These are phyloP conservation scores for Trichoplusia ni DNA, from an alignment of 1,140 invertebrate species.

Conservation along the genomic window DNA sequence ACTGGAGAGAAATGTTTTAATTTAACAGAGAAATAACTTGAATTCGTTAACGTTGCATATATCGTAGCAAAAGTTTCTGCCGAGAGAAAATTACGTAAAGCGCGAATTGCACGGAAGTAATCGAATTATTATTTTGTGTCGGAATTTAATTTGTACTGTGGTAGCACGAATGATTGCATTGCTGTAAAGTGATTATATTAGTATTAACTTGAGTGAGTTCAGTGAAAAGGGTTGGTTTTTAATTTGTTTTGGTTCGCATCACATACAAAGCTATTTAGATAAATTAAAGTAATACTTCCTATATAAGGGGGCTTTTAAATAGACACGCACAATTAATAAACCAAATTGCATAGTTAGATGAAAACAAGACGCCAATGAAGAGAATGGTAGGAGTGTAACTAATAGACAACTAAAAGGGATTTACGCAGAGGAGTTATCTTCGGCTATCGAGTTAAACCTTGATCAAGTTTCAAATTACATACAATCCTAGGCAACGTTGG, in stretches of 20 bases:
- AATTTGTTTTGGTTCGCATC: background rate
- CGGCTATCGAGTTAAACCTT: constrained; percentile 48
- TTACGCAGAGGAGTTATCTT: constrained; percentile 31
- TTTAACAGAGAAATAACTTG: constrained; percentile 16
- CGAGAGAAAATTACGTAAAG: constrained; percentile 22
- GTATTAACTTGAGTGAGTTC: too few species aligned
- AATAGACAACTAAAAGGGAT: constrained; percentile 22
- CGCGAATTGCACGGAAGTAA: constrained; percentile 4
- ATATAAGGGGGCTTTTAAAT: too few species aligned
- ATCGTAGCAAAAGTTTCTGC: constrained; percentile 38
- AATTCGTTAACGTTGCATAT: constrained; percentile 46
- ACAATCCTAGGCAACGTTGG: constrained; percentile 36
- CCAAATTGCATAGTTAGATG: too few species aligned
- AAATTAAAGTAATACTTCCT: too few species aligned
- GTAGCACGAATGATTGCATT: constrained; percentile 8
- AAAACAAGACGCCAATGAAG: background rate
- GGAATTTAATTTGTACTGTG: constrained; percentile 19
- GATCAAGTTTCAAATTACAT: constrained; percentile 56
- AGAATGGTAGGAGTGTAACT: constrained; percentile 16
- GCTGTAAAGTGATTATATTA: constrained; percentile 1
- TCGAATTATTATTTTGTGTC: constrained; percentile 26
- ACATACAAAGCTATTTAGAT: too few species aligned
- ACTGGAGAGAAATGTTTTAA: background rate
- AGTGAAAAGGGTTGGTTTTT: too few species aligned
- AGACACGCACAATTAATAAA: too few species aligned